Evolutionary conservation across 1,140 invertebrate species (phyloP).

Genomic region (Thrips palmi): DNA sequence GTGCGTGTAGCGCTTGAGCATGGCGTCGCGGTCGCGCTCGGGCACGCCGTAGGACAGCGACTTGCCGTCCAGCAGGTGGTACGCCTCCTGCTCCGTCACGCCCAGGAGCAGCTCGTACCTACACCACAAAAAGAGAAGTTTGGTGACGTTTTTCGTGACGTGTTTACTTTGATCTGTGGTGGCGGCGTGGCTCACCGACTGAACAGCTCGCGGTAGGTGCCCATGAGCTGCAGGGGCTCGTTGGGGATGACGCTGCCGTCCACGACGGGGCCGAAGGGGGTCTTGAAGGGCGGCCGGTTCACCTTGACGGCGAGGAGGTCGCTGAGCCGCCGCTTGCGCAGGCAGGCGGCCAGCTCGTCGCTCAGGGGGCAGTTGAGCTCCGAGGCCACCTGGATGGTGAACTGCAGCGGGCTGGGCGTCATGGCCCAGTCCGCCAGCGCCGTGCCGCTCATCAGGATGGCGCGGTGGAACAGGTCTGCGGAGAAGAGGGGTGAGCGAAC

Average conservation of each 20-base stretch:
- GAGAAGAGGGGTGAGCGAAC: constrained; percentile 15
- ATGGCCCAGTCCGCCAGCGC: constrained; percentile 79
- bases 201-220: constrained; percentile 46
- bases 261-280: constrained; percentile 59
- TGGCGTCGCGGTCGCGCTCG: constrained; percentile 54
- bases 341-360: constrained; percentile 34
- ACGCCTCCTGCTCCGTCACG: constrained; percentile 71
- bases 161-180: not conserved
- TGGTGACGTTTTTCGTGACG: constrained; percentile 7
- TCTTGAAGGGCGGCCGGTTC: constrained; percentile 41
- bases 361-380: constrained; percentile 53
- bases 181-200: constrained; percentile 31
- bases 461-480: constrained; percentile 72
- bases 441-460: constrained; percentile 86
- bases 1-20: constrained; percentile 55
- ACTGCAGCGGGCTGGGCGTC: constrained; percentile 56
- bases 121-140: constrained; percentile 16
- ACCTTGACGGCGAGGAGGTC: constrained; percentile 53
- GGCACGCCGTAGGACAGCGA: constrained; percentile 63
- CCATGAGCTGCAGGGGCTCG: constrained; percentile 53
- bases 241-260: constrained; percentile 68
- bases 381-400: constrained; percentile 61
- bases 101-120: constrained; percentile 81
- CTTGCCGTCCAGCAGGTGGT: constrained; percentile 55
- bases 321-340: constrained; percentile 37